Evolutionary conservation across 1,140 invertebrate genomes (phyloP).

Genomic region (Sminthurides bifidus): DNA sequence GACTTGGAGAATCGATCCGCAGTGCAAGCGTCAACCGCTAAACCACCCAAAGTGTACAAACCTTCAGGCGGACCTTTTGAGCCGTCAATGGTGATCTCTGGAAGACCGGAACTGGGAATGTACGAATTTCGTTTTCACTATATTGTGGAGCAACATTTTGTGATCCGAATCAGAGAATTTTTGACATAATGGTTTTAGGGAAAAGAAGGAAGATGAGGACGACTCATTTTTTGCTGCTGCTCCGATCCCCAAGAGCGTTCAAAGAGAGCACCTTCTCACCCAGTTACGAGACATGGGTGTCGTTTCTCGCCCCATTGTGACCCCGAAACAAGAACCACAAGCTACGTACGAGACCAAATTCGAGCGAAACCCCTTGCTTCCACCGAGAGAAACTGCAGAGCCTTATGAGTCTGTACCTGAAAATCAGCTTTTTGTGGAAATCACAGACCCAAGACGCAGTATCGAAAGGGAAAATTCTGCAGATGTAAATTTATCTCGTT

Average conservation of each 20-base stretch:
- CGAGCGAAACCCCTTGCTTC: no score
- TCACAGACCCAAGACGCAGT: no score
- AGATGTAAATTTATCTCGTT: no score
- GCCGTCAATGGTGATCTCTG: not conserved
- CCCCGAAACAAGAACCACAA: no score
- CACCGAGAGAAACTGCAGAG: no score
- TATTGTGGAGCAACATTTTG: not conserved
- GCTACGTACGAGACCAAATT: no score
- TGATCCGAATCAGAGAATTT: not conserved
- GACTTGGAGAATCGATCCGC: not conserved
- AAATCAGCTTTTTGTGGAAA: no score
- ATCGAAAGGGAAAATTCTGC: no score
- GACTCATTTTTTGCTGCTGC: conserved; percentile 1
- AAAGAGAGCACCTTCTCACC: not conserved
- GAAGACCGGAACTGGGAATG: conserved; percentile 4
- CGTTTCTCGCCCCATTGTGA: not conserved
- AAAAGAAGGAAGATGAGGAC: conserved; percentile 9
- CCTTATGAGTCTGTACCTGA: no score
- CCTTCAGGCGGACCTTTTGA: conserved; percentile 2
- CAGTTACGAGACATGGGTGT: not conserved
- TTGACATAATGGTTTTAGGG: not conserved
- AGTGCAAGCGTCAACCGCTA: not conserved
- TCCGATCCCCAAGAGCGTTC: not conserved
- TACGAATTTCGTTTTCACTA: not conserved
- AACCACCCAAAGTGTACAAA: not conserved